These are phyloP conservation scores for Siphonodentalium dalli DNA, from an alignment of 2,888 invertebrate genomes.

Conservation along the genomic window DNA sequence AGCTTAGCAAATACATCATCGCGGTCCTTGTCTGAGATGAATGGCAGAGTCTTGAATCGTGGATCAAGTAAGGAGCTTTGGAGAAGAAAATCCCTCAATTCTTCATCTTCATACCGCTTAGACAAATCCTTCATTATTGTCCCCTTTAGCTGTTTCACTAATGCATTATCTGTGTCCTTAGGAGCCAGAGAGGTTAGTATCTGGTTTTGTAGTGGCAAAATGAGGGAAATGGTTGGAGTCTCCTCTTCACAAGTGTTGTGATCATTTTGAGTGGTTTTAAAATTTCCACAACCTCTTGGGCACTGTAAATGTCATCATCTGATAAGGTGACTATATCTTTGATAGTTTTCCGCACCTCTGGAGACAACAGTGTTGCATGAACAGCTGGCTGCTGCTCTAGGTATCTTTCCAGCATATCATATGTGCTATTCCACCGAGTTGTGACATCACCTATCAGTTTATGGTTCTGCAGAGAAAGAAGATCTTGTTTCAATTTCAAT, in stretches of 20 bases:
- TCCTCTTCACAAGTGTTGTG: no score
- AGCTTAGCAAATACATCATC: no score
- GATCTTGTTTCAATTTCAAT: neutral
- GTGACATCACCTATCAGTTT: slow-evolving; percentile 13
- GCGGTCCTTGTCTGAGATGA: no score
- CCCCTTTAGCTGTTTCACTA: neutral
- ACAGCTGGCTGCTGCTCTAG: slow-evolving; percentile 12
- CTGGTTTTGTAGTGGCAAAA: slow-evolving; percentile 1
- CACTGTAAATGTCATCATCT: slow-evolving; percentile 4
- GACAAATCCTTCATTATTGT: neutral
- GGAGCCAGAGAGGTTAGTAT: neutral
- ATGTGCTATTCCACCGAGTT: slow-evolving; percentile 13
- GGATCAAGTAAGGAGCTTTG: no score
- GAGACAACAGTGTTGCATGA: slow-evolving; percentile 7
- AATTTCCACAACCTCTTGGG: slow-evolving; percentile 3
- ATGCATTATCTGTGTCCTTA: neutral
- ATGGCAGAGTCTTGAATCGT: no score
- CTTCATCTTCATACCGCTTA: slow-evolving; percentile 2
- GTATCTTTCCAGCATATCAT: slow-evolving; percentile 20
- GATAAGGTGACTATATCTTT: slow-evolving; percentile 4
- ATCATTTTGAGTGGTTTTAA: slow-evolving; percentile 11
- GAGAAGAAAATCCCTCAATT: no score
- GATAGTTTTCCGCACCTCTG: slow-evolving; percentile 1
- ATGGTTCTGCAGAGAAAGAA: neutral
- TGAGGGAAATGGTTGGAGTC: no score